phyloP scores from a whole-genome alignment of 2,113 vertebrate species.

The Turnix velox region DNA sequence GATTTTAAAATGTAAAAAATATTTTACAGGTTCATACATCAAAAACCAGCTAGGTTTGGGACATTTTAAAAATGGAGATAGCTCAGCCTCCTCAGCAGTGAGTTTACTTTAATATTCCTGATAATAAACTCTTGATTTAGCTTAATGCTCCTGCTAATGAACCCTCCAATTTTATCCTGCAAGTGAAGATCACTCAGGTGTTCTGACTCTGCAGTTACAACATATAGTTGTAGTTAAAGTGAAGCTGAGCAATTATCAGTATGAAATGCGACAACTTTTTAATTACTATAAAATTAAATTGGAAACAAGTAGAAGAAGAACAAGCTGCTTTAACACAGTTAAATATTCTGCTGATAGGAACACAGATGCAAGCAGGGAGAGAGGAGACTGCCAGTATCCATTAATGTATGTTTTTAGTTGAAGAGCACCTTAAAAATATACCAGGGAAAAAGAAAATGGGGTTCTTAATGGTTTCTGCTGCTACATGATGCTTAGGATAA shows the following conservation, averaged over 20 bases:
- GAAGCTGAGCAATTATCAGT: background rate
- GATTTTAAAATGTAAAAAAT: background rate
- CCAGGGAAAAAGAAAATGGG: background rate
- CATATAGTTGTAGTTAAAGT: background rate
- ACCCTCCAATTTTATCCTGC: background rate
- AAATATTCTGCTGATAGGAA: background rate
- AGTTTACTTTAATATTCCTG: background rate
- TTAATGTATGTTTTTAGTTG: background rate
- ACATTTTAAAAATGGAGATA: background rate
- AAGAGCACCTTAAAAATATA: background rate
- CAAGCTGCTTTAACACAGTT: background rate
- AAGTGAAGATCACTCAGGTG: background rate
- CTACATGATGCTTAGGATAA: background rate
- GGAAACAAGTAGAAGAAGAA: too few relatives aligned
- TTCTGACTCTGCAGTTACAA: background rate
- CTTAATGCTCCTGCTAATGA: background rate
- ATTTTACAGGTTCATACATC: background rate
- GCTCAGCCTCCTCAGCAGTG: background rate
- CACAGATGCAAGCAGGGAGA: background rate
- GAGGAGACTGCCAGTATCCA: background rate
- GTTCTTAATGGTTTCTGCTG: background rate
- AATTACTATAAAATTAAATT: too few relatives aligned
- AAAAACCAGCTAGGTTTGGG: background rate
- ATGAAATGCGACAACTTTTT: background rate
- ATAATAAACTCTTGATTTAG: accelerated